Base-by-base conservation (phyloP, 64 coral and sea anemone genomes). In the Actinia equina region DNA sequence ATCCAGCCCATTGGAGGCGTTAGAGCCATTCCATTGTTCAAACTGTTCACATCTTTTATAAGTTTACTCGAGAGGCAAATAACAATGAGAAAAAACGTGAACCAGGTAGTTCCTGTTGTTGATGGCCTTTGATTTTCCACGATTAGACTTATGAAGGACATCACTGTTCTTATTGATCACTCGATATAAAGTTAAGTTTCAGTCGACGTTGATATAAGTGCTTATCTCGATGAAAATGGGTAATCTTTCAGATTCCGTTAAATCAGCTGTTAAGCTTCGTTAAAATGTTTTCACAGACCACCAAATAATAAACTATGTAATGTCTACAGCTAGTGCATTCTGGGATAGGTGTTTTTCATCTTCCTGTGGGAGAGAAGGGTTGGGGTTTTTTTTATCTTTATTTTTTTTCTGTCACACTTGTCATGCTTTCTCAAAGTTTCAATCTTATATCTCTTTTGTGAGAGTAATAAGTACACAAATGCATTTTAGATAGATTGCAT, bases 1-100 rank as follows among this genome's bases (percentile, higher is more conserved):
- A 94, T 94, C 93, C 93, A 94, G 45, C 93, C 93, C 93, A 94
- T 87, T 79, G 62, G 44, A 74, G 79, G 79, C 9, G 83, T 85
- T 4, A 54, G 41, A 63, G 55, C 83, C 59, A 85, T 59, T 23
- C 83, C 83, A 60, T 85, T 63, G 7, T 85, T 56, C n/a, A 85
- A 46, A 17, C 3, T 51, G 44, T 52, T 9, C 17, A 52, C 78
- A 19, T 81, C 78, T 11, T n/a, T 14, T 0, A 0, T n/a, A n/a
- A n/a, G n/a, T n/a, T n/a, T n/a, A n/a, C n/a, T 1, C 23, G 25
- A 71, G n/a, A 71, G 3, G 25, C 65, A 71, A 71, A 71, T 0
- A 10, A 27, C n/a, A 25, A 25, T 9, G 12, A 71, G 8, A 71
- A 71, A 2, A 63, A 63, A 19, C 14, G 0, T 19, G 19, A 16